Percentiles rank a stretch among this genome's conserved stretches.
phyloP scores from a whole-genome alignment of 1,140 invertebrate genomes.

The Harpegnathos saltator region DNA sequence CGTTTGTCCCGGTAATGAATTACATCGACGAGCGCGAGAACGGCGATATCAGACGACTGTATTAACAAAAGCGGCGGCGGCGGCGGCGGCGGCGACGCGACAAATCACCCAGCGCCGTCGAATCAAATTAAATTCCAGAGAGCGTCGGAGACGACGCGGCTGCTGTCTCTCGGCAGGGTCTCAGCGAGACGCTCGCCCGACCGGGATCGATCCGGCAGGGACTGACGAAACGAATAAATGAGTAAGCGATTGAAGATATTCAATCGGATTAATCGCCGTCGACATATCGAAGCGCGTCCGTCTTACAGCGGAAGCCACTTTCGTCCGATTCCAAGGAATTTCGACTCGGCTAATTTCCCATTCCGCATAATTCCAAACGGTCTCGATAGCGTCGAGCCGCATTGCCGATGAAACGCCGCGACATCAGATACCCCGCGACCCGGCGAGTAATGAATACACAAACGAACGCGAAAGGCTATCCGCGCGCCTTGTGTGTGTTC shows the following conservation, averaged over 20 bases:
- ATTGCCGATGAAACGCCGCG: background rate
- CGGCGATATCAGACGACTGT: background rate
- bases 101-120: background rate
- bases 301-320: conserved; percentile 1
- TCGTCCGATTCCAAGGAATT: no score
- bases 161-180: no score
- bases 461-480: conserved; percentile 36
- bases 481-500: conserved; percentile 12
- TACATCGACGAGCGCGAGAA: background rate
- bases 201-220: no score
- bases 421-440: background rate
- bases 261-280: background rate
- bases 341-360: no score
- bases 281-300: background rate
- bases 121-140: background rate
- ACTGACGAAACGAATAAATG: conserved; percentile 19
- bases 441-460: conserved; percentile 45
- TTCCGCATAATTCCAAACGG: no score
- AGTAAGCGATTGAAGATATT: background rate
- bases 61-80: background rate
- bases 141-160: background rate
- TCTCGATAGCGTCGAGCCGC: no score
- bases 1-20: background rate
- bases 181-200: no score
- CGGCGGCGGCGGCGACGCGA: no score